These are phyloP conservation scores for Lamellibrachia columna DNA, from an alignment of 2,888 invertebrate species.

Conservation along the genomic window DNA sequence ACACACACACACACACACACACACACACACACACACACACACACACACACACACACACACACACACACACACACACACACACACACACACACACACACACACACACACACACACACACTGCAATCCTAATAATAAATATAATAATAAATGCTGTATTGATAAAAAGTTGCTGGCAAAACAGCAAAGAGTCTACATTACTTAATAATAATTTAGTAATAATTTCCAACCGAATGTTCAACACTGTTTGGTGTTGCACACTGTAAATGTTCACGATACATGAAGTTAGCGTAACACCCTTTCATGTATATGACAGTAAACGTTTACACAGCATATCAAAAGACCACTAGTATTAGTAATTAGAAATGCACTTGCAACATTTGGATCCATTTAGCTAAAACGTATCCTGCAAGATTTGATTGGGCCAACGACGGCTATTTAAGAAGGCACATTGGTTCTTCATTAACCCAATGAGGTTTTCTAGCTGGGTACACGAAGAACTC, in stretches of 20 bases:
- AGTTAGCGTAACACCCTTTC: neutral
- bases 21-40: no score
- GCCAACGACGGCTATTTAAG: no score
- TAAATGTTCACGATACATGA: neutral
- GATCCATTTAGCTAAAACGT: neutral
- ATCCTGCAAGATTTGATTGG: neutral
- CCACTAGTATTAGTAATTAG: neutral
- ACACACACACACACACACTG: no score
- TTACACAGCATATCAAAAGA: neutral
- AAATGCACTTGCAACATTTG: neutral
- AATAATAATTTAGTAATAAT: neutral
- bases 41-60: no score
- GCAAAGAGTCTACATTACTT: neutral
- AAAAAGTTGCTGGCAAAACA: neutral
- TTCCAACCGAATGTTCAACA: neutral
- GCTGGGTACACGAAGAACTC: no score
- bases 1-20: no score
- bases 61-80: no score
- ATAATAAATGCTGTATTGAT: neutral
- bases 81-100: no score
- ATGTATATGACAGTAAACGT: neutral
- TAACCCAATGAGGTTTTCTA: no score
- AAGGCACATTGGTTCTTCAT: no score
- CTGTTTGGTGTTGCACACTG: neutral
- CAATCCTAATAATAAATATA: neutral